A percentile compares a stretch with the other conserved stretches of the same genome.
phyloP scores from a whole-genome alignment of 2,888 invertebrate species.

The Geotrupes spiniger region DNA sequence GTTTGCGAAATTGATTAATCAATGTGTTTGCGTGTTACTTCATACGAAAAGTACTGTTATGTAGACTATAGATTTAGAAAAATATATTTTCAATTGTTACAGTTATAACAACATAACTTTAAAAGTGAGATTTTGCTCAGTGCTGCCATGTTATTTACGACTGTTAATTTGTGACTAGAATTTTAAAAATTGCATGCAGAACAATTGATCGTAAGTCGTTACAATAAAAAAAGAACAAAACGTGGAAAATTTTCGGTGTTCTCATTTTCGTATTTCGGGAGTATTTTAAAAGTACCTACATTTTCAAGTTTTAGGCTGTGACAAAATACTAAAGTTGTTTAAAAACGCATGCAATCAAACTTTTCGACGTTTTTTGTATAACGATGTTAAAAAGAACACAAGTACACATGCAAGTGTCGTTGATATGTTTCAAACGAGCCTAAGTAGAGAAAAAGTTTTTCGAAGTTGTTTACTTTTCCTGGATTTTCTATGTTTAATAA shows the following conservation, averaged over 20 bases:
- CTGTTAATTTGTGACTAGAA: constrained; percentile 7
- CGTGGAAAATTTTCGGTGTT: too few relatives aligned
- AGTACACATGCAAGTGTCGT: too few relatives aligned
- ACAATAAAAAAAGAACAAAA: constrained; percentile 14
- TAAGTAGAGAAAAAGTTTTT: neutral
- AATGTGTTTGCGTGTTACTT: too few relatives aligned
- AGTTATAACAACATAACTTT: constrained; percentile 17
- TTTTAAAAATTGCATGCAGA: constrained; percentile 2
- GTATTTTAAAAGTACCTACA: too few relatives aligned
- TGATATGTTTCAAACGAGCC: constrained; percentile 7
- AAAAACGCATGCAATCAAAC: constrained; percentile 25
- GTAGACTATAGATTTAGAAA: constrained; percentile 8
- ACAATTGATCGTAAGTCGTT: neutral
- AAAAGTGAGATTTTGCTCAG: constrained; percentile 33
- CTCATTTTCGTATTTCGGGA: too few relatives aligned
- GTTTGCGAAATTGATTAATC: too few relatives aligned
- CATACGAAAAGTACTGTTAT: too few relatives aligned
- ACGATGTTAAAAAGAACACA: too few relatives aligned
- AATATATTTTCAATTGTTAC: constrained; percentile 14
- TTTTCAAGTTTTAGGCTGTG: constrained; percentile 44
- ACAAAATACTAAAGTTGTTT: constrained; percentile 36
- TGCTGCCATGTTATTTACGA: constrained; percentile 30
- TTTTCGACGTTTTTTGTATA: constrained; percentile 13
- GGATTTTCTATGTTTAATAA: constrained; percentile 6
- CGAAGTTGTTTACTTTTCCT: too few relatives aligned